Evolutionary conservation across 2,113 vertebrate genomes (phyloP), one percentile per base, ranked within the genome.

Genomic region (Struthio camelus): DNA sequence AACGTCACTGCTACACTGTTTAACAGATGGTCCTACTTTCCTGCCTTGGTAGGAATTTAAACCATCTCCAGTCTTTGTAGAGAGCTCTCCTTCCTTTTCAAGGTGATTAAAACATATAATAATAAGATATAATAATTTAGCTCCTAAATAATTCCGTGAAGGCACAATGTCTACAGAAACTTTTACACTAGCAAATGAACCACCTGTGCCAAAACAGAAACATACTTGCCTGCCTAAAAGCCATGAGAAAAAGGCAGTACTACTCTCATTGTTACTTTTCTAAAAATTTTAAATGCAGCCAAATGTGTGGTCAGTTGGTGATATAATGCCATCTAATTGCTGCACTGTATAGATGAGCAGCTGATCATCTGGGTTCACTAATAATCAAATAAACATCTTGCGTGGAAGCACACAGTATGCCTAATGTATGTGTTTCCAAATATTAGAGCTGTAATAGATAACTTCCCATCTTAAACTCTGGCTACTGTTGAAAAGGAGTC

Each of bases 321-420:
- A 85, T 91, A 59, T 17, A 93, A 84, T 61, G 9, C 83, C 71
- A 93, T 91, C 65, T 93, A 95, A 92, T 91, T 93, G 66, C 70
- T 92, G 44, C 77, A 8, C 80, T 96, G 9, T 87, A 30, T 95
- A 90, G 89, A 14, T 82, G 44, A 93, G 19, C 36, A 77, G 87
- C 89, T 89, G 90, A 90, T 93, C 69, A 64, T 70, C 66, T 87
- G 79, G 86, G 75, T 82, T 89, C 82, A 64, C 51, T 96, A 80
- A 79, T 96, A 90, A 75, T 48, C 56, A 84, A 79, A 61, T 95
- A 65, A 95, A 11, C 36, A 38, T 90, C 72, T n/a, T 84, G 38
- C 83, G 25, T 89, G 64, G 80, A 90, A 97, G 85, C 25, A n/a
- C 17, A 23, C 23, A 78, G 38, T 11, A 62, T 89, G n/a, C 80